These are phyloP conservation scores for Hedychridium roseum DNA, from an alignment of 2,888 invertebrate genomes.

Conservation along the genomic window DNA sequence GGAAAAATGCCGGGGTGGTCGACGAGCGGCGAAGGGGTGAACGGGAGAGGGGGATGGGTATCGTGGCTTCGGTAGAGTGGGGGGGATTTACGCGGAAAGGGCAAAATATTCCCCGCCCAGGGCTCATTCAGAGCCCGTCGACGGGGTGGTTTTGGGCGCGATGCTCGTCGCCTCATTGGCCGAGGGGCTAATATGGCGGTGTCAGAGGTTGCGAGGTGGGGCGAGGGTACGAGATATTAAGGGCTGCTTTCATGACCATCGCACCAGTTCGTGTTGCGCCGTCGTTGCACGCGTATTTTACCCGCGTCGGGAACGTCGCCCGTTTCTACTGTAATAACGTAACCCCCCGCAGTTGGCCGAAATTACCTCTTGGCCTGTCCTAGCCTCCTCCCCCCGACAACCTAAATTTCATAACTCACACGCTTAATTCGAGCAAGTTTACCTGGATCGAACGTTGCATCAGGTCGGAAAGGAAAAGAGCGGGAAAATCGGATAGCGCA, in stretches of 20 bases:
- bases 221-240: constrained; percentile 56
- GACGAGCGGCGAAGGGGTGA: neutral
- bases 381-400: no score
- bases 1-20: constrained; percentile 8
- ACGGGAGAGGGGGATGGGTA: constrained; percentile 20
- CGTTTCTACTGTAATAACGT: neutral
- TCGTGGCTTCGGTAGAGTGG: no score
- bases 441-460: no score
- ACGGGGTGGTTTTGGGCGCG: constrained; percentile 56
- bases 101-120: constrained; percentile 62
- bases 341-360: no score
- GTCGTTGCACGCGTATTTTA: constrained; percentile 63
- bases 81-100: constrained; percentile 56
- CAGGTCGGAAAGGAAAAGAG: no score
- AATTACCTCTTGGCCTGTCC: no score
- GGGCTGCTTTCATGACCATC: constrained; percentile 58
- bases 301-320: neutral
- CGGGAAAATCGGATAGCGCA: constrained; percentile 1
- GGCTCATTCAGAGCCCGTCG: constrained; percentile 57
- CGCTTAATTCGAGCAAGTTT: no score
- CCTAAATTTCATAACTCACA: no score
- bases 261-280: constrained; percentile 66
- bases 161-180: constrained; percentile 63
- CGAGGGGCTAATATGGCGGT: constrained; percentile 64
- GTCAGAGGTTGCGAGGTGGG: constrained; percentile 52